Evolutionary conservation across 2,888 invertebrate species (phyloP), one percentile per base, ranked within the genome.

Genomic region (Adelognathus sp.): DNA sequence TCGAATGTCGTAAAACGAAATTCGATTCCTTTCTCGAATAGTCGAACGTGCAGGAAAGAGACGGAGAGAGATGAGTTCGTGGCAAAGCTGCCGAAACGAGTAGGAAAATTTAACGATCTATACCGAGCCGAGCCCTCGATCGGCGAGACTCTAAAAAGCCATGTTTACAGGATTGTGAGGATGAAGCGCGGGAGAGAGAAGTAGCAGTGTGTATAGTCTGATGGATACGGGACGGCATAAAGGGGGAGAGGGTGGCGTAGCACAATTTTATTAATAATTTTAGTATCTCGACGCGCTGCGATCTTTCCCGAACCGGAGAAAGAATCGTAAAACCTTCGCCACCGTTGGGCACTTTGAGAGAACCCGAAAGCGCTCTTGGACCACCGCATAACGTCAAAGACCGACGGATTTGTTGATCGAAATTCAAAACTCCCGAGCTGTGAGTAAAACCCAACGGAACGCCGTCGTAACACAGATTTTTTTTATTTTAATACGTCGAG

Each of bases 241-340:
- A n/a, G 64, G 78, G 73, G 80, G 83, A 85, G 67, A 52, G 76
- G 63, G 54, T 44, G 60, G 70, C 69, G 79, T 63, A 77, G 74
- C 85, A 87, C 81, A 84, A 88, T 87, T 88, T 86, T 87, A 88
- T 87, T 87, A 86, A 86, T 86, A 86, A 87, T 86, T 86, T 88
- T 83, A 80, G 77, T 79, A 80, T 69, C 36, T 33, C 33, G 21
- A 27, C 66, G 9, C 66, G 75, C 54, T 16, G 36, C 66, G 67
- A 63, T 75, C 74, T 80, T 9, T 36, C 27, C 77, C 66, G 76
- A 66, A 73, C 81, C 81, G 77, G 78, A n/a, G n/a, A n/a, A n/a
- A n/a, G 78, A 74, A 33, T 80, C 83, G 81, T 85, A 87, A 88
- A 87, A 88, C 81, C 82, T 81, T 81, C 82, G 81, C 80, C 80